phyloP scores from a whole-genome alignment of 30 jellyfish, hydroid and myxozoan species.

The Catostylus mosaicus region DNA sequence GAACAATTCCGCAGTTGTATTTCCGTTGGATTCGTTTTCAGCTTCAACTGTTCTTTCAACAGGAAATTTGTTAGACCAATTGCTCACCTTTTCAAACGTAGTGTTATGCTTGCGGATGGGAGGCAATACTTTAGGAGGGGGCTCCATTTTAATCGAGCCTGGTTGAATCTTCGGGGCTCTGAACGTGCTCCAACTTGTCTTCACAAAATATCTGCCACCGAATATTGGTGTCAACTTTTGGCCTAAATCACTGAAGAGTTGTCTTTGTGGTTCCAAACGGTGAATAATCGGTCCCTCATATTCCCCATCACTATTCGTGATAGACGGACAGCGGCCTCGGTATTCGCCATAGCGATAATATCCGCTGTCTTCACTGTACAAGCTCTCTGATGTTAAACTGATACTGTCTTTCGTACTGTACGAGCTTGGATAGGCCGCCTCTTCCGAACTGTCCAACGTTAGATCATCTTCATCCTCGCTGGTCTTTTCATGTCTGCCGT shows the following conservation, averaged over 20 bases:
- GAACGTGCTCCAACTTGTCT: slow-evolving; percentile 76
- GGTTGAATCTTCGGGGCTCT: slow-evolving; percentile 72
- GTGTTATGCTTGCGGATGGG: slow-evolving; percentile 16
- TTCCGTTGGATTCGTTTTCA: not conserved
- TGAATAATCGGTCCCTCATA: slow-evolving; percentile 70
- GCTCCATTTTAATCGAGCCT: slow-evolving; percentile 35
- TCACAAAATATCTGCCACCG: slow-evolving; percentile 75
- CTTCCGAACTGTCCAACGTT: slow-evolving; percentile 70
- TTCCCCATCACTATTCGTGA: slow-evolving; percentile 29
- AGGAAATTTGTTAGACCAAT: slow-evolving; percentile 43
- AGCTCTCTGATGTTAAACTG: slow-evolving; percentile 64
- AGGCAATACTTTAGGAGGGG: slow-evolving; percentile 35
- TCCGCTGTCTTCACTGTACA: slow-evolving; percentile 65
- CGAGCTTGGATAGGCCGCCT: slow-evolving; percentile 76
- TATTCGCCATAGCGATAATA: slow-evolving; percentile 37
- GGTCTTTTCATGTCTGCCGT: slow-evolving; percentile 11
- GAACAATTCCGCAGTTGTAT: not conserved
- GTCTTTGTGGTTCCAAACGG: slow-evolving; percentile 45
- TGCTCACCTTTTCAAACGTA: slow-evolving; percentile 60
- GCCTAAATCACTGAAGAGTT: slow-evolving; percentile 38
- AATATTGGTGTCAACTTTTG: slow-evolving; percentile 66
- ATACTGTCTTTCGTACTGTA: slow-evolving; percentile 67
- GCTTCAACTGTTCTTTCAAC: slow-evolving; percentile 1
- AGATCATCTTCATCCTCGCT: slow-evolving; percentile 38
- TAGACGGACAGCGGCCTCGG: slow-evolving; percentile 16